Conservation (phyloP, 2,113 vertebrate species). For the Azemiops feae region DNA sequence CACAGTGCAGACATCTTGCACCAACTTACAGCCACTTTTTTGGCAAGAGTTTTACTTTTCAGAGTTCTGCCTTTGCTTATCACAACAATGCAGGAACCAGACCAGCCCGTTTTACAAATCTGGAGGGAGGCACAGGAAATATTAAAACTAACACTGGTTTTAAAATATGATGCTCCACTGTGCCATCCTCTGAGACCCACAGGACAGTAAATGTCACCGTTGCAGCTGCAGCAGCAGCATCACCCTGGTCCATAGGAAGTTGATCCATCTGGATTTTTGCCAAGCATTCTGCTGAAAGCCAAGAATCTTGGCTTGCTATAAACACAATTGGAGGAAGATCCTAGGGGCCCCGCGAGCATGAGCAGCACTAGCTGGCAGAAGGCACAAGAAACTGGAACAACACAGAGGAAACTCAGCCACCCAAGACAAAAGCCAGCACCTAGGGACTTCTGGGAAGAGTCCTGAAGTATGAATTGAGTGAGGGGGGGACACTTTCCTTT, state of each 20-base stretch:
- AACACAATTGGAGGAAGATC: conserved; percentile 28
- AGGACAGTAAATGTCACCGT: background rate
- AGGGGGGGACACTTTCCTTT: background rate
- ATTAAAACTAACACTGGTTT: background rate
- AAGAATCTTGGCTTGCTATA: background rate
- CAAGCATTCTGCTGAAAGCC: background rate
- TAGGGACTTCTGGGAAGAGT: background rate
- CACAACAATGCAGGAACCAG: background rate
- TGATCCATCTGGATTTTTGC: background rate
- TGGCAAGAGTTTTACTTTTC: background rate
- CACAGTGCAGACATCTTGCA: background rate
- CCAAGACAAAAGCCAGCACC: background rate
- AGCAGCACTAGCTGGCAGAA: background rate
- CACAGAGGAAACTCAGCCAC: background rate
- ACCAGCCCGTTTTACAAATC: background rate
- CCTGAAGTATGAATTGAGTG: background rate
- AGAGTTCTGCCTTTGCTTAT: background rate
- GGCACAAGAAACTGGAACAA: background rate
- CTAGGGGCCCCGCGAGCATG: background rate
- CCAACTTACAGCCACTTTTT: background rate
- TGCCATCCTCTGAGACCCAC: background rate
- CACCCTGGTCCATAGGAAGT: background rate
- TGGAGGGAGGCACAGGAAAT: background rate
- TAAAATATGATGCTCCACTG: background rate
- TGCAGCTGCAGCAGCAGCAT: background rate